Percentiles rank a stretch among this genome's conserved stretches.
phyloP scores from a whole-genome alignment of 1,140 invertebrate species.

The Pristionchus pacificus region DNA sequence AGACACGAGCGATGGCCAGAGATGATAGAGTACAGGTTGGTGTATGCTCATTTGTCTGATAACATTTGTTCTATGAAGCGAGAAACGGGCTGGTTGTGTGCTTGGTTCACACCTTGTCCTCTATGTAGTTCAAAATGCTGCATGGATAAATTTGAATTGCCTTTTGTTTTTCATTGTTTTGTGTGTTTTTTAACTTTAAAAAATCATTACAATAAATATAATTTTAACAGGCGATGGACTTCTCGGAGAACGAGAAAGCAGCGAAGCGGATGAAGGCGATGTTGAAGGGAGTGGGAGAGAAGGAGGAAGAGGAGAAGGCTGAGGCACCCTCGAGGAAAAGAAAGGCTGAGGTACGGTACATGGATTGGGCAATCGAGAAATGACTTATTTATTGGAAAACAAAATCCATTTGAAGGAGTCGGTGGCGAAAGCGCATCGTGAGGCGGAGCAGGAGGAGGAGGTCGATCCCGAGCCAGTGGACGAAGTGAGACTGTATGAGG shows the following conservation, averaged over 20 bases:
- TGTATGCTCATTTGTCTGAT: too few relatives aligned
- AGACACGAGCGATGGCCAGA: conserved; percentile 38
- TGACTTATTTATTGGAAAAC: too few relatives aligned
- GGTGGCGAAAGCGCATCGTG: conserved; percentile 3
- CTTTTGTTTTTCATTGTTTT: too few relatives aligned
- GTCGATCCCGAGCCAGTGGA: conserved; percentile 76
- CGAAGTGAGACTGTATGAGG: conserved; percentile 91
- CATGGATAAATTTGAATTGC: too few relatives aligned
- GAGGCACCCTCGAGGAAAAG: conserved; percentile 11
- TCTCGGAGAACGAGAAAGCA: conserved; percentile 26
- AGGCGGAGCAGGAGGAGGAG: conserved; percentile 61
- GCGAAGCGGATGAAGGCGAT: conserved; percentile 25
- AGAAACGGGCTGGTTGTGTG: too few relatives aligned
- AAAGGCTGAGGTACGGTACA: conserved; percentile 6
- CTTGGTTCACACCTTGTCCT: too few relatives aligned
- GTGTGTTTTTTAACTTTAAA: too few relatives aligned
- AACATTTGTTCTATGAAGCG: too few relatives aligned
- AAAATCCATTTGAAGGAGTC: background rate
- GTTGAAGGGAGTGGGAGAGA: conserved; percentile 18
- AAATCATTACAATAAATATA: too few relatives aligned
- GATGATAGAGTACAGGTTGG: conserved; percentile 44
- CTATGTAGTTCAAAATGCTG: too few relatives aligned
- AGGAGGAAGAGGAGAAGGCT: conserved; percentile 14
- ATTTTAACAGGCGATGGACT: conserved; percentile 34
- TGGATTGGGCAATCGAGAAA: background rate